Evolutionary conservation across 1,140 invertebrate species (phyloP).

Genomic region (Aphelenchoides besseyi): DNA sequence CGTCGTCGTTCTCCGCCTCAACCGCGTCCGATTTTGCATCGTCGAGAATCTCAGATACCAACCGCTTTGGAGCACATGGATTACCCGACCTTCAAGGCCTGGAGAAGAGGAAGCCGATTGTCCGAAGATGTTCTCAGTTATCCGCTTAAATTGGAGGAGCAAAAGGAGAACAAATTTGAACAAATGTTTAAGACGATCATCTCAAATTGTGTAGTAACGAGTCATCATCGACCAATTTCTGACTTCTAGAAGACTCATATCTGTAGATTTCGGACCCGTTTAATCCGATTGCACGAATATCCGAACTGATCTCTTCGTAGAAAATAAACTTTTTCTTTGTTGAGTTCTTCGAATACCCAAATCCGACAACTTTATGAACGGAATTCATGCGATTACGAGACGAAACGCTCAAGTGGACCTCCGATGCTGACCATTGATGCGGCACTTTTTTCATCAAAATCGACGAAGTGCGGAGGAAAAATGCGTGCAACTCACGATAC

Average conservation of each 20-base stretch:
- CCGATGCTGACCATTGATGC: neutral
- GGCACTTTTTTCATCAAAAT: neutral
- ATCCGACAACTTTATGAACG: neutral
- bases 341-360: neutral
- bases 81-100: constrained; percentile 30
- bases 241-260: neutral
- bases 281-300: too few relatives aligned
- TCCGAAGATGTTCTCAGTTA: constrained; percentile 20
- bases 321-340: constrained; percentile 8
- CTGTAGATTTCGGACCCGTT: too few relatives aligned
- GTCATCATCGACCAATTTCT: neutral
- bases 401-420: neutral
- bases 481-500: neutral
- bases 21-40: constrained; percentile 1
- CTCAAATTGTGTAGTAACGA: neutral
- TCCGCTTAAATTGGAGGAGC: constrained; percentile 12
- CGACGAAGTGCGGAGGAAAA: too few relatives aligned
- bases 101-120: constrained; percentile 28
- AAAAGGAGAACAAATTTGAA: constrained; percentile 12
- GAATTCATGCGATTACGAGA: too few relatives aligned
- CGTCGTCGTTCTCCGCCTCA: neutral
- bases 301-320: neutral
- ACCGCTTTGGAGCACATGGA: constrained; percentile 27
- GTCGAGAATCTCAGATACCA: neutral
- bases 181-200: neutral